phyloP scores from a whole-genome alignment of 1,140 invertebrate genomes.

The Lucilia cuprina region DNA sequence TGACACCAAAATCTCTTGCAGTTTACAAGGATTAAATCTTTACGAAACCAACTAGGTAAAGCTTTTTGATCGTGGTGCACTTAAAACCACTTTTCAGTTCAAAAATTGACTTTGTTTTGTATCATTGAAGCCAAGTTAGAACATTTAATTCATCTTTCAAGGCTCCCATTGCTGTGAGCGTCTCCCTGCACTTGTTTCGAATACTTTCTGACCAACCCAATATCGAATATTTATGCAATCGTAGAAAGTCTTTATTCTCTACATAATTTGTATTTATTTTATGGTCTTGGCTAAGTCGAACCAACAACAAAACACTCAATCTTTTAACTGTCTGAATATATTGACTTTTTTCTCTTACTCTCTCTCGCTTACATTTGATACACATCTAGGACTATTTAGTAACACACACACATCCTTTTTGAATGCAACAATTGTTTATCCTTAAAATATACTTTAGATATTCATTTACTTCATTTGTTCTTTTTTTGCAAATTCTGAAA shows the following conservation, averaged over 20 bases:
- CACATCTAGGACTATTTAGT: constrained; percentile 4
- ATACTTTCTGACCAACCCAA: neutral
- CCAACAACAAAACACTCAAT: constrained; percentile 23
- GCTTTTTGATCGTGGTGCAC: too few species aligned
- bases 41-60: too few species aligned
- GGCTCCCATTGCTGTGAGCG: too few species aligned
- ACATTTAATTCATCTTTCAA: too few species aligned
- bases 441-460: constrained; percentile 6
- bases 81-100: too few species aligned
- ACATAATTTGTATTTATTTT: constrained; percentile 28
- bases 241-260: neutral
- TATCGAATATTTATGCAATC: neutral
- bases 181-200: too few species aligned
- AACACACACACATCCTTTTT: neutral
- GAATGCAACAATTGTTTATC: constrained; percentile 29
- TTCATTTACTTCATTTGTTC: constrained; percentile 11
- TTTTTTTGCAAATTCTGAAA: neutral
- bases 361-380: neutral
- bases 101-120: too few species aligned
- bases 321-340: neutral
- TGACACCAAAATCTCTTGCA: too few species aligned
- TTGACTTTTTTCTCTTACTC: neutral
- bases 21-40: too few species aligned
- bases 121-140: too few species aligned
- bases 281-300: neutral